Percentiles rank a stretch among this genome's conserved stretches.
Conservation (phyloP, 2,888 invertebrate genomes). For the Polyommatus icarus region DNA sequence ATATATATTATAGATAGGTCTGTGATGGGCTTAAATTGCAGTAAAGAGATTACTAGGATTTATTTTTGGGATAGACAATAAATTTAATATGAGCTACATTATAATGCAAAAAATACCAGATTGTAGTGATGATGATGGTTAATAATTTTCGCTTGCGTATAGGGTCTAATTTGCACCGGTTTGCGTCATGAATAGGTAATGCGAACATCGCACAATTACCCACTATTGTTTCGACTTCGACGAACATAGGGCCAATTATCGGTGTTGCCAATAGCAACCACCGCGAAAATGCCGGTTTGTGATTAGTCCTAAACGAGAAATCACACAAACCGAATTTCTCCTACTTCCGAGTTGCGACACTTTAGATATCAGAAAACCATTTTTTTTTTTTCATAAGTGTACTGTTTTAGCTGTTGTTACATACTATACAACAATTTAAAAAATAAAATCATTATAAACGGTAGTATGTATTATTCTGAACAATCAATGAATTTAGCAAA, state of each 20-base stretch:
- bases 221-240: constrained; percentile 76
- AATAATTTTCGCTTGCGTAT: constrained; percentile 12
- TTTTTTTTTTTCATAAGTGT: too few relatives aligned
- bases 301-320: not conserved
- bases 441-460: too few relatives aligned
- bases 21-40: not conserved
- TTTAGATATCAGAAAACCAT: too few relatives aligned
- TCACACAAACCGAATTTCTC: not conserved
- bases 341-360: not conserved
- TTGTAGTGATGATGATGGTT: not conserved
- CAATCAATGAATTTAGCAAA: not conserved
- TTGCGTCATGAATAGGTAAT: constrained; percentile 75
- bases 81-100: not conserved
- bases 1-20: too few relatives aligned
- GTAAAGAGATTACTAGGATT: not conserved
- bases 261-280: not conserved
- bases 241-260: constrained; percentile 64
- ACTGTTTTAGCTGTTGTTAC: too few relatives aligned
- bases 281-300: not conserved
- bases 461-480: not conserved
- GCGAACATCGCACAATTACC: constrained; percentile 77
- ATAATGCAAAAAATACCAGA: not conserved
- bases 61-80: too few relatives aligned
- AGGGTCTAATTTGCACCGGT: constrained; percentile 41
- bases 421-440: too few relatives aligned